A percentile compares a stretch with the other conserved stretches of the same genome.
phyloP scores from a whole-genome alignment of 2,888 invertebrate species.

The Nomada lathburiana region DNA sequence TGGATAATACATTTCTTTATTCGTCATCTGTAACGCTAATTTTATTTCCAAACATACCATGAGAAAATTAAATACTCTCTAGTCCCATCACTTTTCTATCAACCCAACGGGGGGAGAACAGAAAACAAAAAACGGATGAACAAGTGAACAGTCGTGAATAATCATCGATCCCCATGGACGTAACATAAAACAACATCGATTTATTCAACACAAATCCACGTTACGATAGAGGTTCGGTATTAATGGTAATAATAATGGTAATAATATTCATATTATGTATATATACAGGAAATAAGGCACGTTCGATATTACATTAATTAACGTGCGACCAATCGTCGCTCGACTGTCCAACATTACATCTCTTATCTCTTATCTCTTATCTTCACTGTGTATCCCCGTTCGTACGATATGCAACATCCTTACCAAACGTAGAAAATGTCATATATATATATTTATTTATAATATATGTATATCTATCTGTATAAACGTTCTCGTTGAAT shows the following conservation, averaged over 20 bases:
- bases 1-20: not conserved
- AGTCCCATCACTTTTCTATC: not conserved
- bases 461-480: constrained; percentile 71
- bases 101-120: not conserved
- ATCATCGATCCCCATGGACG: constrained; percentile 31
- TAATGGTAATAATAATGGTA: constrained; percentile 78
- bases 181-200: constrained; percentile 84
- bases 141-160: constrained; percentile 18
- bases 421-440: constrained; percentile 82
- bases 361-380: constrained; percentile 57
- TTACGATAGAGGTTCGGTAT: constrained; percentile 78
- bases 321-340: constrained; percentile 71
- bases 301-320: constrained; percentile 83
- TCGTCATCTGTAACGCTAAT: not conserved
- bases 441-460: constrained; percentile 63
- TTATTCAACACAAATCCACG: constrained; percentile 83
- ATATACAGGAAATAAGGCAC: constrained; percentile 83
- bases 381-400: constrained; percentile 72
- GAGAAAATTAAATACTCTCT: not conserved
- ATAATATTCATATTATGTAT: constrained; percentile 71
- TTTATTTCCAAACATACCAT: constrained; percentile 6
- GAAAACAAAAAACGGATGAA: not conserved
- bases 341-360: constrained; percentile 65
- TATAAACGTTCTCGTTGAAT: constrained; percentile 73
- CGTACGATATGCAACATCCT: constrained; percentile 81